phyloP scores from a whole-genome alignment of 2,113 vertebrate genomes.

The Monarcha castaneiventris region DNA sequence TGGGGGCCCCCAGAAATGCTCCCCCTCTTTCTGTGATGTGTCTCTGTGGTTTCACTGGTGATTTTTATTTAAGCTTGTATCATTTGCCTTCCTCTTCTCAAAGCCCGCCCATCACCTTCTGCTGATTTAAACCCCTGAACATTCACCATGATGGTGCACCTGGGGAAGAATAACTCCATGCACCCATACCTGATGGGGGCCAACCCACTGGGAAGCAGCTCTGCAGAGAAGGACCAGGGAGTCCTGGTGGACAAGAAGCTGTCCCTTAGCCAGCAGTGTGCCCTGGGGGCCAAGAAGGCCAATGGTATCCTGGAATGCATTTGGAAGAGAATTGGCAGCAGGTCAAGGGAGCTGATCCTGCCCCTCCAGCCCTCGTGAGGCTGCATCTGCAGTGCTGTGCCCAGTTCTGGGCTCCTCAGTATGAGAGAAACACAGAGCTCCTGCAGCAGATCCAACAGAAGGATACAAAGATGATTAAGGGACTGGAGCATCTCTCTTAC shows the following conservation, averaged over 20 bases:
- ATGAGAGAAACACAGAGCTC: neutral
- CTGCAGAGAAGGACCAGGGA: neutral
- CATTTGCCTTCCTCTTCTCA: neutral
- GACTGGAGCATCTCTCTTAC: neutral
- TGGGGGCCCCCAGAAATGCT: neutral
- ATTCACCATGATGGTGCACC: neutral
- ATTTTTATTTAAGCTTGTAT: neutral
- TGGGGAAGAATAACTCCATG: neutral
- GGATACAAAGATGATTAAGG: neutral
- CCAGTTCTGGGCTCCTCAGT: neutral
- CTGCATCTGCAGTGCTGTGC: neutral
- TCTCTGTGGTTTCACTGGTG: neutral
- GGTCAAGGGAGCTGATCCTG: neutral
- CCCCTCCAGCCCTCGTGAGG: neutral
- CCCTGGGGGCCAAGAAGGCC: neutral
- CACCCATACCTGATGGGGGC: neutral
- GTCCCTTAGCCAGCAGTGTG: neutral
- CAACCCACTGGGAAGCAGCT: neutral
- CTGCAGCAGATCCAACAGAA: neutral
- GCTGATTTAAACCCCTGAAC: conserved; percentile 13
- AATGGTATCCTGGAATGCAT: neutral
- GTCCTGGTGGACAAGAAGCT: neutral
- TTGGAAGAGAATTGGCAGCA: neutral
- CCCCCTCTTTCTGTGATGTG: neutral
- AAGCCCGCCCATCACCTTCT: neutral